phyloP scores from a whole-genome alignment of 2,888 invertebrate genomes.

The Anthrax anthrax region DNA sequence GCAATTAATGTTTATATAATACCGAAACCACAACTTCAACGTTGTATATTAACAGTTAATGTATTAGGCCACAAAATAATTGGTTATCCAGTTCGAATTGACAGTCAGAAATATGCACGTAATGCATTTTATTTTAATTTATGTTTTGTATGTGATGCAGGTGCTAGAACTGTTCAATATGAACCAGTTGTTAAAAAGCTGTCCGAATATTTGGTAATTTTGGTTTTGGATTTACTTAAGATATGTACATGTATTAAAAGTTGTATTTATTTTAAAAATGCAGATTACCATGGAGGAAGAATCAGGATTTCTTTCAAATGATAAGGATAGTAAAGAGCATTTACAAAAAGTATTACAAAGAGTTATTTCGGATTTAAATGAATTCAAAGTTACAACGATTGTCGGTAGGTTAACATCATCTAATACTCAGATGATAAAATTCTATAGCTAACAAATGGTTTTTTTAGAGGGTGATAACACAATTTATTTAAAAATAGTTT shows the following conservation, averaged over 20 bases:
- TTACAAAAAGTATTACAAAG: constrained; percentile 63
- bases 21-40: constrained; percentile 81
- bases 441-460: too few relatives aligned
- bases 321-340: constrained; percentile 46
- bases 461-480: constrained; percentile 67
- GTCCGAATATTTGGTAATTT: constrained; percentile 69
- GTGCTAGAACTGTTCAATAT: constrained; percentile 80
- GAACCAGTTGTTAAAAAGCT: constrained; percentile 90
- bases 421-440: not conserved
- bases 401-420: constrained; percentile 40
- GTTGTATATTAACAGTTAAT: constrained; percentile 79
- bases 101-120: constrained; percentile 74
- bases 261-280: too few relatives aligned
- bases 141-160: constrained; percentile 85
- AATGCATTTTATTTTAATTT: constrained; percentile 93
- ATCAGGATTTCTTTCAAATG: constrained; percentile 63
- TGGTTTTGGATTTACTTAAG: not conserved
- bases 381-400: constrained; percentile 59
- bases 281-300: constrained; percentile 76
- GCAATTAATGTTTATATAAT: constrained; percentile 89
- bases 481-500: constrained; percentile 77
- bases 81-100: constrained; percentile 83
- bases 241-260: not conserved
- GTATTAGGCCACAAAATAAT: constrained; percentile 71
- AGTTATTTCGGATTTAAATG: constrained; percentile 69